Conservation (phyloP, 2,797 vertebrate genomes). For the Gadopsis marmoratus region DNA sequence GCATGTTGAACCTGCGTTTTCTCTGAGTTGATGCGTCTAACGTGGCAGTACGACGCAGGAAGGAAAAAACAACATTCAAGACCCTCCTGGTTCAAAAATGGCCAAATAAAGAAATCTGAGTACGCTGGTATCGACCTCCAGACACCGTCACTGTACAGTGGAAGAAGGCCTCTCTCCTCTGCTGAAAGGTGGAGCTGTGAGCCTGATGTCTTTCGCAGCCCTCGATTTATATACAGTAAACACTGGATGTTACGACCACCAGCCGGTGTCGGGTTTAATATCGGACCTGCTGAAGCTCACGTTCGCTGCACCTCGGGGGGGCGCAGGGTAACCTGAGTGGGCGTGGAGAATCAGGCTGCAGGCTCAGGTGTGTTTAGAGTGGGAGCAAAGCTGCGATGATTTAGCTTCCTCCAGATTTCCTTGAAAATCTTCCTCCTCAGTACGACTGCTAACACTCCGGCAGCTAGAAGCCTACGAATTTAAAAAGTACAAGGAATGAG, state of each 20-base stretch:
- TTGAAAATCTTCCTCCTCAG: background rate
- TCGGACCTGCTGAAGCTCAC: constrained; percentile 55
- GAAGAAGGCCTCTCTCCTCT: background rate
- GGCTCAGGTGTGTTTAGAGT: constrained; percentile 82
- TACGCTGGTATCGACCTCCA: background rate
- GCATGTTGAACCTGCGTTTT: background rate
- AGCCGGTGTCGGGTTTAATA: constrained; percentile 77
- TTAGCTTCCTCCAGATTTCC: constrained; percentile 2
- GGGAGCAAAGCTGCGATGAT: constrained; percentile 16
- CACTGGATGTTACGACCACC: constrained; percentile 39
- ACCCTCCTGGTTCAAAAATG: background rate
- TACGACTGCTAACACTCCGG: no score
- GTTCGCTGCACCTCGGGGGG: constrained; percentile 57
- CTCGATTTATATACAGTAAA: constrained; percentile 59
- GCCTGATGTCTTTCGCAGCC: constrained; percentile 66
- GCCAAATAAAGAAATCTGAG: background rate
- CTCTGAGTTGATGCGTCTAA: no score
- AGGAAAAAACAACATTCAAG: no score
- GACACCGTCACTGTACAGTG: background rate
- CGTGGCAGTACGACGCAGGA: no score
- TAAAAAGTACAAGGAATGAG: no score
- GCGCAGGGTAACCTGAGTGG: constrained; percentile 56
- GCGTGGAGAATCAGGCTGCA: constrained; percentile 74
- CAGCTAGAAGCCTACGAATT: no score
- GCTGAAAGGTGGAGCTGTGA: constrained; percentile 53